These are phyloP conservation scores for Corvus cornix DNA, from an alignment of 2,113 vertebrate genomes.

Conservation along the genomic window DNA sequence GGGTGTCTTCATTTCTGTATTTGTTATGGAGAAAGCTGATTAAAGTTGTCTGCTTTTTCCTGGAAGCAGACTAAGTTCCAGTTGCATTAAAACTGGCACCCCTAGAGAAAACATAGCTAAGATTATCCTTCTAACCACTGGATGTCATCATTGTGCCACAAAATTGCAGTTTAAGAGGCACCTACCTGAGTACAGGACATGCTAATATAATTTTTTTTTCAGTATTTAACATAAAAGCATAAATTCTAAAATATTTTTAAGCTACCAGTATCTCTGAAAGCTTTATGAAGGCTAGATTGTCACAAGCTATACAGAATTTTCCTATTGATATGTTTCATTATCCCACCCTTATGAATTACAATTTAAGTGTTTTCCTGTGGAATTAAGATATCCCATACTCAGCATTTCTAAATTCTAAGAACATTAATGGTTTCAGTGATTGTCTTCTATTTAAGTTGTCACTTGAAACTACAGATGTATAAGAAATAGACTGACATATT, in stretches of 20 bases:
- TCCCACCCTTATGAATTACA: background rate
- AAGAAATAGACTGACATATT: background rate
- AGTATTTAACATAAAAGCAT: background rate
- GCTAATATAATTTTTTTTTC: background rate
- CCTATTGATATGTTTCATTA: background rate
- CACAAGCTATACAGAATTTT: background rate
- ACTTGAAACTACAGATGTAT: background rate
- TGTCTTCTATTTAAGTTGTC: background rate
- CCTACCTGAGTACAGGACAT: background rate
- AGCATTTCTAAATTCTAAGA: background rate
- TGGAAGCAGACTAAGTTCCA: background rate
- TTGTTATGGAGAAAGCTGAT: background rate
- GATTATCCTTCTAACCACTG: conserved; percentile 49
- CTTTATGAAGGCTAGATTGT: background rate
- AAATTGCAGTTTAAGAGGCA: background rate
- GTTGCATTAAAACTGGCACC: background rate
- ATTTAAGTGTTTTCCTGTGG: background rate
- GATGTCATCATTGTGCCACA: conserved; percentile 57
- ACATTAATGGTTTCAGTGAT: background rate
- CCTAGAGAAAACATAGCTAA: background rate
- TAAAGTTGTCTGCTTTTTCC: background rate
- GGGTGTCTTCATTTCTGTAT: background rate
- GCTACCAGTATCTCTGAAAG: background rate
- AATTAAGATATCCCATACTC: background rate
- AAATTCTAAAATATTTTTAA: background rate